Evolutionary conservation across 1,140 invertebrate genomes (phyloP).

Genomic region (Cotesia vestalis): DNA sequence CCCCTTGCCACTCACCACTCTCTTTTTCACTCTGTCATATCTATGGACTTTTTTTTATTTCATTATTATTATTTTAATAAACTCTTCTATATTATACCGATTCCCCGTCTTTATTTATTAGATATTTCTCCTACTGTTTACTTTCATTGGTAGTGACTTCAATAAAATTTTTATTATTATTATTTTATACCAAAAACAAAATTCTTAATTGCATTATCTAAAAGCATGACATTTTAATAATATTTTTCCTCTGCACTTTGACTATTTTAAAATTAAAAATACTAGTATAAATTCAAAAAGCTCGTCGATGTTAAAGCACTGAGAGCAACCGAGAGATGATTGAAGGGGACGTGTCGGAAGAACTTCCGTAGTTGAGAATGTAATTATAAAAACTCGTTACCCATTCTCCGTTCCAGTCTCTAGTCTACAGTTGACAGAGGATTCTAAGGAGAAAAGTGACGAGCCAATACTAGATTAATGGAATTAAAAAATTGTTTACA

Average conservation of each 20-base stretch:
- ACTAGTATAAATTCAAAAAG: not conserved
- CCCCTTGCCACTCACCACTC: slow-evolving; percentile 14
- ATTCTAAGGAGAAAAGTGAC: slow-evolving; percentile 33
- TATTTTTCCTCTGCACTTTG: not conserved
- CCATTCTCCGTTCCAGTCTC: slow-evolving; percentile 21
- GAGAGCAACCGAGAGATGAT: not conserved
- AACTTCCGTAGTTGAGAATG: slow-evolving; percentile 42
- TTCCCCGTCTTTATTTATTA: too few relatives aligned
- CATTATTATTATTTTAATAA: not conserved
- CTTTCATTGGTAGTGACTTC: too few relatives aligned
- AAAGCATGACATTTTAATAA: too few relatives aligned
- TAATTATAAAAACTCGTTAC: slow-evolving; percentile 52
- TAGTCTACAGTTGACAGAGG: slow-evolving; percentile 27
- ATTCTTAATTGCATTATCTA: too few relatives aligned
- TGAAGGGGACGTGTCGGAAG: slow-evolving; percentile 11
- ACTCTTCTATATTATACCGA: not conserved
- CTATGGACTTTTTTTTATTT: not conserved
- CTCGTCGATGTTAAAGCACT: not conserved
- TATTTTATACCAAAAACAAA: too few relatives aligned
- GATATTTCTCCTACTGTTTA: too few relatives aligned
- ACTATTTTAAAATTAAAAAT: not conserved
- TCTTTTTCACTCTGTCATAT: not conserved
- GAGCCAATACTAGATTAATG: slow-evolving; percentile 36
- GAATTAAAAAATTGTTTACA: slow-evolving; percentile 47
- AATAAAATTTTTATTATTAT: too few relatives aligned